Base-by-base conservation (phyloP, 2,113 vertebrate species). In the Ammodytes dubius region DNA sequence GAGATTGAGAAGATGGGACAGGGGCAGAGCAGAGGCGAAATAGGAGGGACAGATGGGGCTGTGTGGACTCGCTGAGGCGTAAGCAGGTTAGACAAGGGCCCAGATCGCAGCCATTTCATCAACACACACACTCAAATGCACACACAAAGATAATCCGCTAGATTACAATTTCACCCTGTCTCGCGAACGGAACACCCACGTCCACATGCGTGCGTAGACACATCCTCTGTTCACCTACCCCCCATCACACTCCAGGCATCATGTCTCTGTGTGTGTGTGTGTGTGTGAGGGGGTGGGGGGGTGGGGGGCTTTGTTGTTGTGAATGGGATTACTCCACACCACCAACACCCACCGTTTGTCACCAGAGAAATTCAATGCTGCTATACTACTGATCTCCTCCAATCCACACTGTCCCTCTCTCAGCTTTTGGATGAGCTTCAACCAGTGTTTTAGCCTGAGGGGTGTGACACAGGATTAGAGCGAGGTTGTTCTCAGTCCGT, bases 251-350 rank as follows among this genome's bases (percentile, higher is more conserved):
- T 13, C 59, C 60, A 54, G 70, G 75, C 72, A 77, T 83, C 74
- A 59, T 82, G 64, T 69, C 19, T 53, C 47, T 77, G 40, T 64
- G 56, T 63, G 74, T 68, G 70, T 57, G 52, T 45, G 70, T 35
- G 43, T 8, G 42, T 11, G 68, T 43, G 52, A 74, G 90, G 88
- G 90, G 90, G 89, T 81, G 86, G 87, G 27, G 90, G 88, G 90
- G 90, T n/a, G 89, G 79, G 86, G 87, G 88, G 88, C 77, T 87
- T 85, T 89, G 92, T 90, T 88, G 87, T 91, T 91, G 86, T 92
- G 87, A 93, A 89, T 93, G 87, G 85, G 88, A 93, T 93, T 93
- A 91, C 88, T 90, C 85, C 77, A 89, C 87, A 87, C 82, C 82
- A 71, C 81, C 69, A 74, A 70, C 84, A 82, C 84, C 81, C 84